Evolutionary conservation across 2,113 vertebrate species (phyloP).

Genomic region (Hippocampus barbouri): DNA sequence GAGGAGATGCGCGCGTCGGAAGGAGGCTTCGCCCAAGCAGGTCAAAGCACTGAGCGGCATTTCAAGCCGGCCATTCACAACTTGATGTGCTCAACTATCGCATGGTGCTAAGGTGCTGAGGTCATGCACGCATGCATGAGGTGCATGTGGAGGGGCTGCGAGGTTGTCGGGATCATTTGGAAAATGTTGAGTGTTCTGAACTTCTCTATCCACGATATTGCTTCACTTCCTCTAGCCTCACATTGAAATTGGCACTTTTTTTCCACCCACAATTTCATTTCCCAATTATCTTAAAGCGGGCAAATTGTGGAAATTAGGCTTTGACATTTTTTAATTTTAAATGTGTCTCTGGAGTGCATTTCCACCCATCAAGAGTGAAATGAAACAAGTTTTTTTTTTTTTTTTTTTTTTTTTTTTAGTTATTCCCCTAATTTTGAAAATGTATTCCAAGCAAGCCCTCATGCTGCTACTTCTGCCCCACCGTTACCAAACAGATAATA

Average conservation of each 20-base stretch:
- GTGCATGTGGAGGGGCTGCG: background rate
- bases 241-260: background rate
- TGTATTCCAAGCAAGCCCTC: too few relatives aligned
- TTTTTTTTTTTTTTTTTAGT: too few relatives aligned
- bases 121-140: background rate
- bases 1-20: conserved; percentile 97
- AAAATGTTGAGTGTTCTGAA: background rate
- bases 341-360: too few relatives aligned
- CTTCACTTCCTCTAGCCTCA: background rate
- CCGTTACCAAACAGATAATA: too few relatives aligned
- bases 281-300: background rate
- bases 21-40: conserved; percentile 85
- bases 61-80: conserved; percentile 97
- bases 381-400: too few relatives aligned
- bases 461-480: too few relatives aligned
- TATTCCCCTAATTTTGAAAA: too few relatives aligned
- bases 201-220: background rate
- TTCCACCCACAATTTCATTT: background rate
- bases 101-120: conserved; percentile 77
- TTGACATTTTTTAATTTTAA: background rate
- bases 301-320: background rate
- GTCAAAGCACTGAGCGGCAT: conserved; percentile 93
- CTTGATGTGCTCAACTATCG: conserved; percentile 93
- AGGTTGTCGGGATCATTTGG: background rate
- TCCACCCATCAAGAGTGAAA: too few relatives aligned